A percentile compares a stretch with the other conserved stretches of the same genome.
Conservation (phyloP, 2,113 vertebrate genomes). For the Aphyosemion australe region DNA sequence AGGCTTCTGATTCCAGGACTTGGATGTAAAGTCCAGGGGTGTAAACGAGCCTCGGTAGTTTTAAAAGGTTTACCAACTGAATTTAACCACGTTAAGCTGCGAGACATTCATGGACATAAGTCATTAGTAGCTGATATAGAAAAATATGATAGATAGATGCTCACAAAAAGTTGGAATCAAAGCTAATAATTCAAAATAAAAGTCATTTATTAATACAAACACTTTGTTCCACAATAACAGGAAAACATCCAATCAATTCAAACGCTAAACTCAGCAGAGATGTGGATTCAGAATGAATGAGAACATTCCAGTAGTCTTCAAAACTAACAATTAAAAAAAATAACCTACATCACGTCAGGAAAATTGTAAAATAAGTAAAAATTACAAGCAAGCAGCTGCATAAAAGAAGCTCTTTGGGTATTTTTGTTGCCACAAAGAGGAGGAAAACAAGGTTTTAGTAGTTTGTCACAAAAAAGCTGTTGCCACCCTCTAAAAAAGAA, state of each 20-base stretch:
- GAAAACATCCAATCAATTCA: conserved; percentile 54
- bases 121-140: not conserved
- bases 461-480: conserved; percentile 14
- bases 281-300: conserved; percentile 22
- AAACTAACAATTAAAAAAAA: conserved; percentile 50
- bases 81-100: no score
- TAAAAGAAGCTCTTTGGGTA: conserved; percentile 23
- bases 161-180: not conserved
- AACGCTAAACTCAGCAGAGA: conserved; percentile 58
- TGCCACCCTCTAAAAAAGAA: conserved; percentile 3
- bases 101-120: not conserved
- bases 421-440: conserved; percentile 40
- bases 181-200: conserved; percentile 75
- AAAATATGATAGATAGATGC: not conserved
- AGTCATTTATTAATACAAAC: conserved; percentile 78
- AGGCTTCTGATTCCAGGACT: no score
- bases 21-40: no score
- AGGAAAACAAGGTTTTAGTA: conserved; percentile 13
- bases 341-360: conserved; percentile 46
- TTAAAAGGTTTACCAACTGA: no score
- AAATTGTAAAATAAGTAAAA: conserved; percentile 57
- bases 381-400: not conserved
- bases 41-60: no score
- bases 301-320: conserved; percentile 42
- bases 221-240: conserved; percentile 64